Base-by-base conservation (phyloP, 2,797 vertebrate genomes). In the Pangasius macronema region DNA sequence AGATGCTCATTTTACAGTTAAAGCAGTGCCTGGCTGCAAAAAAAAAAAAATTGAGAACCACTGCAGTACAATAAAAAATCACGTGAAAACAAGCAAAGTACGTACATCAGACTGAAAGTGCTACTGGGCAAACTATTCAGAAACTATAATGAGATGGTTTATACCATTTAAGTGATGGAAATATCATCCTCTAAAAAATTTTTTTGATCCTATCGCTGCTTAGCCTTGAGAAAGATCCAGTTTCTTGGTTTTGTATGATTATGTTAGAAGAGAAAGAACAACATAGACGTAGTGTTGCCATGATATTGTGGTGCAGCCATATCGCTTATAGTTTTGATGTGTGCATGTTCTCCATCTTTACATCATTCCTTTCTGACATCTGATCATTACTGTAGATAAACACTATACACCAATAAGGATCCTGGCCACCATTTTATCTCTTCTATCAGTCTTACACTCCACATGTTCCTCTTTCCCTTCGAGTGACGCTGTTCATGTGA, bases 231-330 rank as follows among this genome's bases (percentile, higher is more conserved):
- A 80, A 80, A 39, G 30, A 24, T 59, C 36, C 10, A 16, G 5
- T 63, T 63, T 63, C 57, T 11, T 63, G 13, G 13, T 27, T 61
- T 61, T 59, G 4, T 81, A 8, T 27, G 22, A 61, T 61, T 82
- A 63, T 0, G 6, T 82, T 46, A 46, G 57, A 18, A 63, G 13
- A 27, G 39, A 61, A 61, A 81, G 36, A 36, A 81, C 33, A 33
- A 84, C 42, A 42, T 36, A 67, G 79, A 63, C 18, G 11, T 65
- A 10, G 80, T 83, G 84, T 86, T 88, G 84, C 87, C 87, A 88
- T 88, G 87, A 88, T 77, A 83, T 77, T 86, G 84, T 59, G 61
- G 30, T 86, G 57, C 59, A 82, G 46, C 77, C 77, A 73, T 53
- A 53, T 30, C 55, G 59, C 86, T 77, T 67, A 53, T 77, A 82